Evolutionary conservation across 2,113 vertebrate species (phyloP).

Genomic region (Podarcis raffonei): DNA sequence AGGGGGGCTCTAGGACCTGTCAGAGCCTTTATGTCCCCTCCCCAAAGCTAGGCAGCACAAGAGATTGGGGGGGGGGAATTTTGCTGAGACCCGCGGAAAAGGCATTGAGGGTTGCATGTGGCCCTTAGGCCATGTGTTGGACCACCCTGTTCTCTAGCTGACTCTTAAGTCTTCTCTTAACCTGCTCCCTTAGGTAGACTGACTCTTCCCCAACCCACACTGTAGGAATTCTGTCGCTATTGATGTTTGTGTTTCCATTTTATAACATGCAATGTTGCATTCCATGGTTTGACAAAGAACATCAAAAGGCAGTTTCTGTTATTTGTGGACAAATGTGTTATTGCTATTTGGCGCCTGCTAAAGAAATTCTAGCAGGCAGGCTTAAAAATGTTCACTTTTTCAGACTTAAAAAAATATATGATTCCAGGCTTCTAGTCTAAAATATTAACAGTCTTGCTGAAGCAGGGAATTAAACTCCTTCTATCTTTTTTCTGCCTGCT

Average conservation of each 20-base stretch:
- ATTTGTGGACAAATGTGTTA: neutral
- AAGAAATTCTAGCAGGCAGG: slow-evolving; percentile 25
- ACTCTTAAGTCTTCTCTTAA: neutral
- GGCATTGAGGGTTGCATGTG: too few species aligned
- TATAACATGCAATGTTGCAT: too few species aligned
- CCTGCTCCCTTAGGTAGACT: neutral
- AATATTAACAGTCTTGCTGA: slow-evolving; percentile 73
- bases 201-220: neutral
- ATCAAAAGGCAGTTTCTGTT: neutral
- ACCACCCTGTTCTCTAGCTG: too few species aligned
- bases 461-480: slow-evolving; percentile 73
- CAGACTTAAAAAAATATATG: neutral
- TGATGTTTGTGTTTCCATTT: neutral
- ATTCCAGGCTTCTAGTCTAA: slow-evolving; percentile 57
- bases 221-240: neutral
- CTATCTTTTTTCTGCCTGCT: slow-evolving; percentile 64
- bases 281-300: neutral
- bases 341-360: slow-evolving; percentile 28
- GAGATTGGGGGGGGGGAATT: too few species aligned
- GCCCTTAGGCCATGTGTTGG: too few species aligned
- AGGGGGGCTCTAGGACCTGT: too few species aligned
- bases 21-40: too few species aligned
- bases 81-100: too few species aligned
- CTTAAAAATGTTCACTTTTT: slow-evolving; percentile 57
- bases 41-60: too few species aligned